Percentiles rank a stretch among this genome's conserved stretches.
These are phyloP conservation scores for Brachyptera putata DNA, from an alignment of 2,888 invertebrate genomes.

Conservation along the genomic window DNA sequence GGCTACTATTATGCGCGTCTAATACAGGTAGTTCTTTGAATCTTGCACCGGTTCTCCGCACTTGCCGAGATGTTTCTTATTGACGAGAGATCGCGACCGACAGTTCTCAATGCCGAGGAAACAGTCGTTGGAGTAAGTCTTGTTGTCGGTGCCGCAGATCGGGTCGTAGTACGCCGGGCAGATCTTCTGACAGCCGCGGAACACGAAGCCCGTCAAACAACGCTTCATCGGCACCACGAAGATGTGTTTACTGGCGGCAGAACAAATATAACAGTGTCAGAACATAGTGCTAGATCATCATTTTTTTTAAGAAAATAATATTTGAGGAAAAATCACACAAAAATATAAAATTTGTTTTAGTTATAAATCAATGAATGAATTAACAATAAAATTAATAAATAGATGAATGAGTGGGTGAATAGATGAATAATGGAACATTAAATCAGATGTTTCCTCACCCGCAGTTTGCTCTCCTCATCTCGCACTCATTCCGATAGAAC, in stretches of 20 bases:
- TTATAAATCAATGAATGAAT: too few species aligned
- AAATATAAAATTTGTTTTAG: too few species aligned
- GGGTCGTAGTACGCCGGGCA: conserved; percentile 85
- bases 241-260: conserved; percentile 67
- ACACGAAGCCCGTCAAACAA: conserved; percentile 78
- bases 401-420: too few species aligned
- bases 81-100: conserved; percentile 72
- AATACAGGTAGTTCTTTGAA: conserved; percentile 84
- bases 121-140: conserved; percentile 91
- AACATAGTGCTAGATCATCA: too few species aligned
- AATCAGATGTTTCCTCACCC: too few species aligned
- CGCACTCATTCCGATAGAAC: conserved; percentile 84
- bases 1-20: too few species aligned
- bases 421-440: too few species aligned
- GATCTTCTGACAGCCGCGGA: conserved; percentile 80
- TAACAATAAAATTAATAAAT: too few species aligned
- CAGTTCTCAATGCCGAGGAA: conserved; percentile 90
- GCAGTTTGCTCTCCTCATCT: conserved; percentile 88
- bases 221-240: conserved; percentile 87
- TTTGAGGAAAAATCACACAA: too few species aligned
- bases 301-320: too few species aligned
- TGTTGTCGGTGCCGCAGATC: conserved; percentile 87
- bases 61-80: conserved; percentile 74
- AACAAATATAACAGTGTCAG: background rate
- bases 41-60: conserved; percentile 81